Base-by-base conservation (phyloP, 2,797 vertebrate genomes). In the Rhabdomys pumilio region DNA sequence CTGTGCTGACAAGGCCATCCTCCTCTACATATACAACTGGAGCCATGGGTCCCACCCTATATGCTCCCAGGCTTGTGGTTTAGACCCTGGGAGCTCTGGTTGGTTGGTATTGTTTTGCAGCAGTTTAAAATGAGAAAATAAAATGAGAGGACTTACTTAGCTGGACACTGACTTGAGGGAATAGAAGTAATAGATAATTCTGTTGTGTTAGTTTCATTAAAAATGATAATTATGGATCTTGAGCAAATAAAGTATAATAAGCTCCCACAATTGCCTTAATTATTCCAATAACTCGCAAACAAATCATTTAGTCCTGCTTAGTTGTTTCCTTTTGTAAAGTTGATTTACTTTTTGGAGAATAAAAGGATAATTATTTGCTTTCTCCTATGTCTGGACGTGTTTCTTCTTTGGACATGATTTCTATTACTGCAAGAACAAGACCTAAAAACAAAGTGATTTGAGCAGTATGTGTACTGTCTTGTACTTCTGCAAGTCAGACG, bases 91-190 rank as follows among this genome's bases (percentile, higher is more conserved):
- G 10, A 50, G 50, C 50, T 50, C 50, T 50, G 50, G 50, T 50
- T 50, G 50, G 50, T 50, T 50, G 50, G 50, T 50, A 50, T 50
- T 50, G 50, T 50, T 50, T 50, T 50, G 9, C 72, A 72, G 12
- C n/a, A 75, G 50, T 26, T 89, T 61, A 96, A 93, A 90, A 88
- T 41, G 41, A 94, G 85, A 87, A 84, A 86, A 53, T 31, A 89
- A 69, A 93, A 47, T 72, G 75, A 65, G 0, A 65, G 76, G 24
- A 50, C 47, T 65, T 15, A 86, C 47, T 65, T 12, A 89, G 67
- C n/a, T 79, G 63, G 72, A 34, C 47, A 92, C 8, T 73, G n/a
- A 94, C 69, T 31, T 81, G 59, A 94, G 47, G 57, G 50, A 80
- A 38, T 26, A 50, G 57, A 77, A 50, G n/a, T 29, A 73, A 38